Percentiles rank a stretch among this genome's conserved stretches.
Evolutionary conservation across 2,113 vertebrate genomes (phyloP).

Genomic region (Monopterus albus): DNA sequence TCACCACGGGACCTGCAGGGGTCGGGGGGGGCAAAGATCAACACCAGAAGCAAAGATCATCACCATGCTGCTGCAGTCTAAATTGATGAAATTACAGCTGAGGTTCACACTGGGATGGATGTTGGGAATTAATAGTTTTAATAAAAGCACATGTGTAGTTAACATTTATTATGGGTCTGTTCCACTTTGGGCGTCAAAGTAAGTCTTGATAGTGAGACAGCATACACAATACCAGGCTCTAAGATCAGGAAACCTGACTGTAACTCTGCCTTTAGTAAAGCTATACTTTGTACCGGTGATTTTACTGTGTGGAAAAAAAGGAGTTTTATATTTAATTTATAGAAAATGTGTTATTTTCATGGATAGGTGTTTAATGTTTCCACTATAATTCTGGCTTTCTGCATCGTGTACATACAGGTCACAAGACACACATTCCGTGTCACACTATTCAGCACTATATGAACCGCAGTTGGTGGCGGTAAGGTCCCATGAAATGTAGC

Average conservation of each 20-base stretch:
- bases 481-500: too few species aligned
- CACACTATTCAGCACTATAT: too few species aligned
- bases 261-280: background rate
- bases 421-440: background rate
- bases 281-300: background rate
- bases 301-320: too few species aligned
- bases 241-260: background rate
- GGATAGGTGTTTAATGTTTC: too few species aligned
- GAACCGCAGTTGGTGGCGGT: background rate
- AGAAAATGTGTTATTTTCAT: too few species aligned
- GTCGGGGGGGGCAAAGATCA: background rate
- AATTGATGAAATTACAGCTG: background rate
- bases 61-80: background rate
- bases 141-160: too few species aligned
- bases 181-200: too few species aligned
- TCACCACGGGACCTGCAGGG: slow-evolving; percentile 90
- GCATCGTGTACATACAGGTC: too few species aligned
- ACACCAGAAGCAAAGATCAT: background rate
- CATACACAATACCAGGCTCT: too few species aligned
- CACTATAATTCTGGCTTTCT: too few species aligned
- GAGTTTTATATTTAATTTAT: too few species aligned
- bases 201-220: background rate
- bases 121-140: background rate
- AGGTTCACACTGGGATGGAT: background rate
- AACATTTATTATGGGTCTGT: too few species aligned